A percentile compares a stretch with the other conserved stretches of the same genome.
phyloP scores from a whole-genome alignment of 2,797 vertebrate species.

The Anguilla pacifica region DNA sequence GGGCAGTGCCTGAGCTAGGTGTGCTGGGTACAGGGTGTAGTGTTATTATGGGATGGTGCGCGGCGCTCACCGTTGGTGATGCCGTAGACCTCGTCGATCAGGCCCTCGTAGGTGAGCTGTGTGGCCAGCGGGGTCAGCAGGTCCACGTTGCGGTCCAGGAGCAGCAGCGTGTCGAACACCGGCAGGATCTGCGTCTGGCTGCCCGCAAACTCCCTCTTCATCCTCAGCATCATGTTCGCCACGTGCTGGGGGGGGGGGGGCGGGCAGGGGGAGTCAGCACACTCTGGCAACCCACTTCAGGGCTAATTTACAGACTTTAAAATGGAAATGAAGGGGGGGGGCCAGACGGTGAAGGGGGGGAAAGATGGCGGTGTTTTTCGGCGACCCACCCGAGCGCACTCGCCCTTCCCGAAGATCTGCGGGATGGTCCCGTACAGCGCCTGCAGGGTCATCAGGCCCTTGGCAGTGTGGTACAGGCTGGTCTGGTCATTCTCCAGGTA shows the following conservation, averaged over 20 bases:
- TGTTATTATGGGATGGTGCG: not conserved
- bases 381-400: slow-evolving; percentile 86
- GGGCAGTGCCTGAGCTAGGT: too few species aligned
- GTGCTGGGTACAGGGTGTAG: not conserved
- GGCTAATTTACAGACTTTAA: not conserved
- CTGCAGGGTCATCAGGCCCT: slow-evolving; percentile 95
- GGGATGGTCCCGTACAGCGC: slow-evolving; percentile 96
- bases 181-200: slow-evolving; percentile 92
- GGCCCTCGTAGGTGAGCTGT: slow-evolving; percentile 95
- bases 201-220: slow-evolving; percentile 95
- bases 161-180: slow-evolving; percentile 90
- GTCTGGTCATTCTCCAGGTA: slow-evolving; percentile 97
- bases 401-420: slow-evolving; percentile 96
- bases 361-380: too few species aligned
- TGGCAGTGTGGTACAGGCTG: slow-evolving; percentile 93
- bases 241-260: slow-evolving; percentile 78
- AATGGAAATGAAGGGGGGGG: too few species aligned
- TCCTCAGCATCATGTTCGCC: slow-evolving; percentile 98
- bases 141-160: slow-evolving; percentile 93
- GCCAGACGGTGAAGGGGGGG: too few species aligned
- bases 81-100: slow-evolving; percentile 95
- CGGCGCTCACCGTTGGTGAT: slow-evolving; percentile 87
- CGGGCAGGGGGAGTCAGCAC: not conserved
- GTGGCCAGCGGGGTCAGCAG: slow-evolving; percentile 91
- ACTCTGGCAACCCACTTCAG: not conserved